Conservation (phyloP, 1,140 invertebrate species). For the Mylabris phalerata region DNA sequence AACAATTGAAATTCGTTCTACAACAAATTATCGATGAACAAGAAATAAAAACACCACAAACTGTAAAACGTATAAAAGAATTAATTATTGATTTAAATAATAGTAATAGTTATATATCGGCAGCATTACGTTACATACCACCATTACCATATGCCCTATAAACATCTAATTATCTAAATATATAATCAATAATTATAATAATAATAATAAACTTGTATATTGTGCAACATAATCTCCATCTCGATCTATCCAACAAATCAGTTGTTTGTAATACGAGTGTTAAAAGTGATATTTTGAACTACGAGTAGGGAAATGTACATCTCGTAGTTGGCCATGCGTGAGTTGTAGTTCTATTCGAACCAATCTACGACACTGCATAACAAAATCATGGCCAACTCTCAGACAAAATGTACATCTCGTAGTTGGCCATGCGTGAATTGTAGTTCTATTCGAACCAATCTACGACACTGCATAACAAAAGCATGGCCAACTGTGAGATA, state of each 20-base stretch:
- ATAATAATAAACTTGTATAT: background rate
- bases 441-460: background rate
- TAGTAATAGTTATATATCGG: constrained; percentile 45
- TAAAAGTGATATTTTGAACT: background rate
- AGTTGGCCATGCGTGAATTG: background rate
- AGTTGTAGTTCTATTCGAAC: background rate
- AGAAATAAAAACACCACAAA: constrained; percentile 46
- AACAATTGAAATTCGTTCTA: constrained; percentile 45
- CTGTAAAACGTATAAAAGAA: constrained; percentile 46
- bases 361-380: too few species aligned
- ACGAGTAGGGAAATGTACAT: background rate
- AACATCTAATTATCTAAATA: background rate
- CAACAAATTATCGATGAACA: constrained; percentile 46
- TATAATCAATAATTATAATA: background rate
- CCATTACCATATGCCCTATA: constrained; percentile 31
- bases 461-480: too few species aligned
- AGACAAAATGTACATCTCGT: background rate
- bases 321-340: background rate
- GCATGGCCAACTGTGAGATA: too few species aligned
- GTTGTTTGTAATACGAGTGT: too few species aligned
- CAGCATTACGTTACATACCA: constrained; percentile 44
- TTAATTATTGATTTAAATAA: constrained; percentile 46
- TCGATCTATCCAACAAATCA: too few species aligned
- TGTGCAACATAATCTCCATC: background rate
- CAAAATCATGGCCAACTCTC: too few species aligned